Conservation (phyloP, 2,797 vertebrate genomes). For the Nannoperca australis region DNA sequence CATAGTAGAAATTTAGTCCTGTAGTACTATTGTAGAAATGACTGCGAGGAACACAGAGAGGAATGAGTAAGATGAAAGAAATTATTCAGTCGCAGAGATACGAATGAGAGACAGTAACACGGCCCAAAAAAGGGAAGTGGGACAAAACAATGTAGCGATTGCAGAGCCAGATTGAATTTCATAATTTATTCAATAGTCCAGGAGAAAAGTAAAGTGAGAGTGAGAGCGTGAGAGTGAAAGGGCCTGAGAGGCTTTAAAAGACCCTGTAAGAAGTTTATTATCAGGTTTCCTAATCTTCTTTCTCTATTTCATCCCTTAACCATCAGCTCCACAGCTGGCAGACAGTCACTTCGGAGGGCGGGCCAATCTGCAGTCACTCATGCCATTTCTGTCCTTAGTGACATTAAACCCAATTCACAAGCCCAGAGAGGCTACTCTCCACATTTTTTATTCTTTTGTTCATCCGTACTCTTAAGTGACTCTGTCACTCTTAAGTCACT, state of each 20-base stretch:
- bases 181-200: constrained; percentile 77
- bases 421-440: not conserved
- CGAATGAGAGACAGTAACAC: constrained; percentile 41
- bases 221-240: constrained; percentile 24
- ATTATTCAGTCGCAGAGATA: constrained; percentile 50
- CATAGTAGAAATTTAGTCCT: not conserved
- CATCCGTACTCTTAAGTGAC: no score
- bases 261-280: constrained; percentile 66
- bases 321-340: constrained; percentile 55
- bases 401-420: constrained; percentile 19
- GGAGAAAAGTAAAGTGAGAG: constrained; percentile 51
- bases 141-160: constrained; percentile 64
- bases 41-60: constrained; percentile 13
- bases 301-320: constrained; percentile 59
- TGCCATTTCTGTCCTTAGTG: constrained; percentile 19
- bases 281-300: constrained; percentile 69
- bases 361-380: constrained; percentile 39
- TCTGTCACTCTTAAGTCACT: not conserved
- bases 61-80: constrained; percentile 30
- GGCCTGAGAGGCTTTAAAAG: constrained; percentile 65
- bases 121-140: constrained; percentile 35
- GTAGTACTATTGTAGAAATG: constrained; percentile 16
- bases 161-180: constrained; percentile 66
- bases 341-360: constrained; percentile 17
- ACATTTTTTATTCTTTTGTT: not conserved